Conservation (phyloP, 2,113 vertebrate species). For the Malurus alboscapulatus region DNA sequence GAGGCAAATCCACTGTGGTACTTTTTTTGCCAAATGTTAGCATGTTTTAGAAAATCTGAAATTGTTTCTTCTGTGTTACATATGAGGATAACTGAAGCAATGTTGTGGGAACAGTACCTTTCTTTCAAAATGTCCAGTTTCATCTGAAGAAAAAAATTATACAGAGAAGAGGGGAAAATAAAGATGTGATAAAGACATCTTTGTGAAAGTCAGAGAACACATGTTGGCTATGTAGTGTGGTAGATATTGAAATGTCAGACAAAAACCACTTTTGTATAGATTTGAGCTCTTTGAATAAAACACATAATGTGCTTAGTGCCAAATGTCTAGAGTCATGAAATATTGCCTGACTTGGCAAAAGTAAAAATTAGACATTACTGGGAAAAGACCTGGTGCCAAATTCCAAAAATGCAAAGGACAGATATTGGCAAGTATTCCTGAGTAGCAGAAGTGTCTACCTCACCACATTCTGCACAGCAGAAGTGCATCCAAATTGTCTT, state of each 20-base stretch:
- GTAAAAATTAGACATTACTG: not conserved
- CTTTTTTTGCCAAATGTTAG: not conserved
- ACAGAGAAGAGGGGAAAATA: not conserved
- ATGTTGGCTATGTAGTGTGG: not conserved
- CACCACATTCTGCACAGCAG: not conserved
- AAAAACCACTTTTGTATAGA: not conserved
- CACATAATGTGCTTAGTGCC: not conserved
- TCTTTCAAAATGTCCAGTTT: not conserved
- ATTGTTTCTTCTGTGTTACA: not conserved
- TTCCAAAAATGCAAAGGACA: not conserved
- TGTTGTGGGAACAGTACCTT: not conserved
- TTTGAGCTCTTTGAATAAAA: not conserved
- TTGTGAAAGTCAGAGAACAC: not conserved
- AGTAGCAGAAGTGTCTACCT: not conserved
- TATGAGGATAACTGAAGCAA: not conserved
- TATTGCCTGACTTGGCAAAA: not conserved
- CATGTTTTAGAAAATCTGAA: not conserved
- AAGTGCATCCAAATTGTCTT: not conserved
- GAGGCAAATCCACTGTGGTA: not conserved
- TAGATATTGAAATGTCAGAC: conserved; percentile 2
- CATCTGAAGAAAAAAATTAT: not conserved
- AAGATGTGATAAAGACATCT: not conserved
- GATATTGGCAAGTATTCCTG: not conserved
- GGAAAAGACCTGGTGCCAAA: not conserved
- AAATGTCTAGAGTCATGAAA: not conserved